A percentile compares a stretch with the other conserved stretches of the same genome.
Evolutionary conservation across 2,113 vertebrate genomes (phyloP).

Genomic region (Paraplagusia blochii): DNA sequence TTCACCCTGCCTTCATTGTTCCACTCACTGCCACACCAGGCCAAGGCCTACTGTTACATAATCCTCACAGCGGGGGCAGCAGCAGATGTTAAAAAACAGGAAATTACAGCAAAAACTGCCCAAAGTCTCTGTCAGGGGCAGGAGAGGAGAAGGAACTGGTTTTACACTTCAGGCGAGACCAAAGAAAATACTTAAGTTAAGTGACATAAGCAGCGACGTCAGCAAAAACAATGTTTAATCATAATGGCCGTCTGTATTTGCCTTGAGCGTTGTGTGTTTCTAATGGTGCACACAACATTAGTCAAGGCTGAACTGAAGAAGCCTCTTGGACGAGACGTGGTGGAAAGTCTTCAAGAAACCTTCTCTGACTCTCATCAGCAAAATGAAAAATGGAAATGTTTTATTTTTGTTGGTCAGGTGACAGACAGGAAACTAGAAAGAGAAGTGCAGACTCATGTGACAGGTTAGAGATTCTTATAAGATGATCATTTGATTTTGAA

Average conservation of each 20-base stretch:
- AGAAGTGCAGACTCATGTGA: not conserved
- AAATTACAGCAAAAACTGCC: conserved; percentile 55
- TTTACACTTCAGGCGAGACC: not conserved
- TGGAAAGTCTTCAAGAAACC: no score
- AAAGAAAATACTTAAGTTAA: not conserved
- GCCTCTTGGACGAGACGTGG: no score
- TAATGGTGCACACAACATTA: no score
- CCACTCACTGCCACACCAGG: conserved; percentile 3
- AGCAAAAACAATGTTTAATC: no score
- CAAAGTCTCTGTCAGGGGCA: conserved; percentile 17
- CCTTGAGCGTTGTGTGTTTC: no score
- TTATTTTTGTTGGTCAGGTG: not conserved
- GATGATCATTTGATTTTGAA: no score
- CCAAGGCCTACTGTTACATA: conserved; percentile 12
- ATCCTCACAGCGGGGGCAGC: conserved; percentile 5
- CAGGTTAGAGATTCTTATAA: not conserved
- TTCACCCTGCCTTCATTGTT: conserved; percentile 19
- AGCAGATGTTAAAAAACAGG: conserved; percentile 54
- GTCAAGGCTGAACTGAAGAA: no score
- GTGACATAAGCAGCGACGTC: no score
- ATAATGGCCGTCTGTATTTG: no score
- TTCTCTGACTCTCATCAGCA: no score
- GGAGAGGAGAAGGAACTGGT: conserved; percentile 25
- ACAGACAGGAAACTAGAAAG: not conserved
- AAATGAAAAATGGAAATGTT: not conserved